phyloP scores from a whole-genome alignment of 53 echinoderm and acorn worm genomes.

The Holothuria scabra region DNA sequence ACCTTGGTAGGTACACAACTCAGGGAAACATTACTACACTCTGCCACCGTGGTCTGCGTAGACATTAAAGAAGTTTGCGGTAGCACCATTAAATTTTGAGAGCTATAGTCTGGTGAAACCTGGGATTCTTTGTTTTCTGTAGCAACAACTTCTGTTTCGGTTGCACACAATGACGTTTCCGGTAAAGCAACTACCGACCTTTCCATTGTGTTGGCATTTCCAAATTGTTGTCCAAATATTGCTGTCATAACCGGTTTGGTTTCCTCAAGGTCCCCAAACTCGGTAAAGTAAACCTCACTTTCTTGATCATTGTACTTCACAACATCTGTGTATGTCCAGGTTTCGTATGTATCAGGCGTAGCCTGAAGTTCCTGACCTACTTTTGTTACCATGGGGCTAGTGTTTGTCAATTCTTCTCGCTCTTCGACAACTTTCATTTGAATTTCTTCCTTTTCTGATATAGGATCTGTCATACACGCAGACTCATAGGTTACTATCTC shows the following conservation, averaged over 20 bases:
- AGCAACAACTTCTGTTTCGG: conserved; percentile 1
- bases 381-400: not conserved
- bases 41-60: conserved; percentile 14
- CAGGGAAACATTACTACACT: not conserved
- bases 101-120: not conserved
- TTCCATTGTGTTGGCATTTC: conserved; percentile 9
- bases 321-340: conserved; percentile 31
- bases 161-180: not conserved
- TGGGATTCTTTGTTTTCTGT: not conserved
- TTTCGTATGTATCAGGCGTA: conserved; percentile 14
- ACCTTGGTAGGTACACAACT: conserved; percentile 9
- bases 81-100: not conserved
- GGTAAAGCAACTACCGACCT: not conserved
- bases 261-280: conserved; percentile 4
- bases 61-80: not conserved
- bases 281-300: conserved; percentile 25
- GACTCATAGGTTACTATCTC: conserved; percentile 13
- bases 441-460: not conserved
- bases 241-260: not conserved
- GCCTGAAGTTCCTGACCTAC: not conserved
- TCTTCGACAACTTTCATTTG: not conserved
- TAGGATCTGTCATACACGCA: conserved; percentile 14
- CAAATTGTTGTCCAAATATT: conserved; percentile 17
- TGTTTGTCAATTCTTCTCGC: not conserved
- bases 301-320: conserved; percentile 14